A percentile compares a stretch with the other conserved stretches of the same genome.
Evolutionary conservation across 92 coral and sea anemone genomes (phyloP).

Genomic region (Nematostella vectensis): DNA sequence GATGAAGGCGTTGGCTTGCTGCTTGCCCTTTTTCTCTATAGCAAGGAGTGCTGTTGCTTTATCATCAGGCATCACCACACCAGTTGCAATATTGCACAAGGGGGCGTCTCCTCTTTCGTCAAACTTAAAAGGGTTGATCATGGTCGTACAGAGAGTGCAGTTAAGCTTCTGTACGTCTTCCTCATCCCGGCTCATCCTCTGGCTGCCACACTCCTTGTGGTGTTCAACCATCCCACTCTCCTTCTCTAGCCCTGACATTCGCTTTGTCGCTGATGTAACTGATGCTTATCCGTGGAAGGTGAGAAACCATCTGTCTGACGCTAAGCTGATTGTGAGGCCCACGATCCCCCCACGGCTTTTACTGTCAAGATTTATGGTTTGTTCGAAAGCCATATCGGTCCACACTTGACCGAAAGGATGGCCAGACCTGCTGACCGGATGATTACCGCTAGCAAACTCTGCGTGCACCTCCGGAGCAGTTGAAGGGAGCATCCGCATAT

Average conservation of each 20-base stretch:
- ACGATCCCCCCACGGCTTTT: conserved; percentile 51
- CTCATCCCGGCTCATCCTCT: conserved; percentile 46
- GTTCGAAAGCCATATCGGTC: conserved; percentile 63
- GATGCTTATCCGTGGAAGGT: conserved; percentile 39
- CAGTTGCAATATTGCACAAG: conserved; percentile 46
- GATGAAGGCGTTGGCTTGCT: neutral
- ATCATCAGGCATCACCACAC: conserved; percentile 35
- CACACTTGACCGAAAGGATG: conserved; percentile 58
- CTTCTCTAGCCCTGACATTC: conserved; percentile 16
- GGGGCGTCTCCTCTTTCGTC: conserved; percentile 30
- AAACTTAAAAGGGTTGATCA: conserved; percentile 49
- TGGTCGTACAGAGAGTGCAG: conserved; percentile 22
- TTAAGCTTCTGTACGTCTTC: conserved; percentile 37
- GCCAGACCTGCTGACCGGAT: conserved; percentile 29
- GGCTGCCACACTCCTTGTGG: conserved; percentile 46
- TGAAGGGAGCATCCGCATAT: conserved; percentile 44
- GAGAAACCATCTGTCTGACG: conserved; percentile 30
- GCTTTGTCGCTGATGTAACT: conserved; percentile 29
- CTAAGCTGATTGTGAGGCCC: conserved; percentile 48
- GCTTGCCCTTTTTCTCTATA: neutral
- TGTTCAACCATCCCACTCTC: conserved; percentile 20
- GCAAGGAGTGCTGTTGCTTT: conserved; percentile 19
- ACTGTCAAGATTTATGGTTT: conserved; percentile 58
- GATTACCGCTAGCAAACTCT: conserved; percentile 41
- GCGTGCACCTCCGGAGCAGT: conserved; percentile 34